These are phyloP conservation scores for Oscheius myriophilus DNA, from an alignment of 2,888 invertebrate genomes.

Conservation along the genomic window DNA sequence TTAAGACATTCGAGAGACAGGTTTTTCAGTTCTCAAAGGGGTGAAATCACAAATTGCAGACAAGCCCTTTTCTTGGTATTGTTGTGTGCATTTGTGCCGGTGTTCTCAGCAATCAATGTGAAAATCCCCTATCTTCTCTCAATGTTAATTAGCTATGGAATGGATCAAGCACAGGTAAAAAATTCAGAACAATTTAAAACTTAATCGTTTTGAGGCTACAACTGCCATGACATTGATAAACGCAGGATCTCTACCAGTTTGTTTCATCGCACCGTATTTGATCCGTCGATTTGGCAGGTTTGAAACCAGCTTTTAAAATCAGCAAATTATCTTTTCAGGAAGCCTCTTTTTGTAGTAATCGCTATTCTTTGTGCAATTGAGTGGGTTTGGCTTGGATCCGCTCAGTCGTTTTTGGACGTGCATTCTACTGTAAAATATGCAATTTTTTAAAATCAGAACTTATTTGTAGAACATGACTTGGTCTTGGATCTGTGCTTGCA, in stretches of 20 bases:
- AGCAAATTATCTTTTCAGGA: constrained; percentile 21
- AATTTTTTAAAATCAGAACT: background rate
- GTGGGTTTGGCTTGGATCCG: constrained; percentile 53
- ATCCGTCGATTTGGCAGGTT: constrained; percentile 56
- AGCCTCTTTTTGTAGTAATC: constrained; percentile 59
- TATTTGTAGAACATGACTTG: constrained; percentile 16
- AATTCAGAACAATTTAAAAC: background rate
- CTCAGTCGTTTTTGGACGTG: constrained; percentile 53
- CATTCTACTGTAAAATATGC: constrained; percentile 20
- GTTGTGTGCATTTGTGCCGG: constrained; percentile 59
- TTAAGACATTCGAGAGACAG: constrained; percentile 18
- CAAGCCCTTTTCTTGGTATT: constrained; percentile 56
- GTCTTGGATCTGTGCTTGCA: constrained; percentile 34
- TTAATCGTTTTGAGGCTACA: constrained; percentile 38
- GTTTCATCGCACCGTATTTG: constrained; percentile 56
- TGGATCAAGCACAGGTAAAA: constrained; percentile 50
- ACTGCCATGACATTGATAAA: constrained; percentile 53
- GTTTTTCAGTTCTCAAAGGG: background rate
- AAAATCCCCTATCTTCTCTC: constrained; percentile 62
- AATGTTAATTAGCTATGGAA: constrained; percentile 57
- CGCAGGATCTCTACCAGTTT: constrained; percentile 55
- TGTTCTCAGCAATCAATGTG: constrained; percentile 62
- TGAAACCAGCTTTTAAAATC: background rate
- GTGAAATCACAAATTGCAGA: constrained; percentile 36
- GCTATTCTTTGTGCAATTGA: constrained; percentile 57